Conservation (phyloP, 2,888 invertebrate genomes). For the Noctua comes region DNA sequence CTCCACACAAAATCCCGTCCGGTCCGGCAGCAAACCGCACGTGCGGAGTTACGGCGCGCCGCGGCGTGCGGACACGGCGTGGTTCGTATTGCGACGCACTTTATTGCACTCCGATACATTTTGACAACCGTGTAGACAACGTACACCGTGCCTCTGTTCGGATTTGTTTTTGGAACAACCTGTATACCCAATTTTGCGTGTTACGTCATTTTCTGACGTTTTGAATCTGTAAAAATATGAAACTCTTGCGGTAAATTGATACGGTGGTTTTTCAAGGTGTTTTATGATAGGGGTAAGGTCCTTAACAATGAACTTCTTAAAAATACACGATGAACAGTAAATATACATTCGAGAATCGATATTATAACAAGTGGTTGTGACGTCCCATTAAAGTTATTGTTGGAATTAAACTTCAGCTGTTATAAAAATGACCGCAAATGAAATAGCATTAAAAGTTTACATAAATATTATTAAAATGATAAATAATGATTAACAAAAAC, state of each 20-base stretch:
- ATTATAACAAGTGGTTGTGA: not conserved
- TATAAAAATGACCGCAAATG: not conserved
- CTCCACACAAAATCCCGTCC: conserved; percentile 49
- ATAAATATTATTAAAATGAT: not conserved
- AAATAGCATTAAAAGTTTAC: not conserved
- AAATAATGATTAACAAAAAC: conserved; percentile 5
- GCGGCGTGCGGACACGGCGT: conserved; percentile 80
- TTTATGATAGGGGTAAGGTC: not conserved
- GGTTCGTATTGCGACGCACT: conserved; percentile 80
- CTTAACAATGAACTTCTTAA: not conserved
- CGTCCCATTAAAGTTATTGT: not conserved
- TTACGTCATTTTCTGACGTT: conserved; percentile 15
- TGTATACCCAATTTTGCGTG: conserved; percentile 39
- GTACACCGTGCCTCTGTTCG: conserved; percentile 47
- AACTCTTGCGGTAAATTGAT: not conserved
- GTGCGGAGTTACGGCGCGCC: conserved; percentile 79
- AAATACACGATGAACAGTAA: not conserved
- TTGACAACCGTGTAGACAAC: conserved; percentile 77
- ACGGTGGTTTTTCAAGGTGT: not conserved
- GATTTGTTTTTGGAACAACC: conserved; percentile 62
- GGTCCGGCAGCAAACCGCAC: conserved; percentile 77
- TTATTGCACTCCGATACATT: conserved; percentile 80
- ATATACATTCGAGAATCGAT: not conserved
- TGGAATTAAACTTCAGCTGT: not conserved
- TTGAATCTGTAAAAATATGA: not conserved